phyloP scores from a whole-genome alignment of 2,113 vertebrate species.

The Camelus dromedarius region DNA sequence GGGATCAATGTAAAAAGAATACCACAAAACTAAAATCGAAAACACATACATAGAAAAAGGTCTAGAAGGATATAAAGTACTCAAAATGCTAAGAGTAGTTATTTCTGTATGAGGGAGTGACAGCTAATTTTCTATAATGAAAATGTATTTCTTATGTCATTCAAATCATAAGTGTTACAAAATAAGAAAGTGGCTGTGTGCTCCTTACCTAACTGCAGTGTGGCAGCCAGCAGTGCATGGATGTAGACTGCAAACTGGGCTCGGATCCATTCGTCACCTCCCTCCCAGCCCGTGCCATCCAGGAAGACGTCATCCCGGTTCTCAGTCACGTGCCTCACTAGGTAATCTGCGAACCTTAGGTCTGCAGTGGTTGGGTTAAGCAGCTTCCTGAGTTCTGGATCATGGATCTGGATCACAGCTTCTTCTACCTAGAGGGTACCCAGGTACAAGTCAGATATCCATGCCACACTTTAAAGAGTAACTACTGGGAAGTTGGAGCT shows the following conservation, averaged over 20 bases:
- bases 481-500: constrained; percentile 6
- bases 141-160: neutral
- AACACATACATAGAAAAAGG: neutral
- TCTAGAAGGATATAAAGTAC: neutral
- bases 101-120: neutral
- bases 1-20: neutral
- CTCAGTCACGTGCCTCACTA: constrained; percentile 97
- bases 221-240: constrained; percentile 94
- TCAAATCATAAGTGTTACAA: neutral
- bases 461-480: neutral
- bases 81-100: neutral
- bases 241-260: constrained; percentile 97
- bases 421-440: constrained; percentile 91
- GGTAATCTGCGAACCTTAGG: constrained; percentile 95
- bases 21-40: neutral
- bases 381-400: constrained; percentile 94
- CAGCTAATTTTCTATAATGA: neutral
- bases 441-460: constrained; percentile 49
- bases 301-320: constrained; percentile 97
- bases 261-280: constrained; percentile 98
- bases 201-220: constrained; percentile 92
- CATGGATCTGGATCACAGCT: constrained; percentile 94
- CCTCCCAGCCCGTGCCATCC: constrained; percentile 99
- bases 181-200: neutral
- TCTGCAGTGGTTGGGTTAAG: constrained; percentile 96